Conservation (phyloP, 2,113 vertebrate genomes). For the Megatriorchis doriae region DNA sequence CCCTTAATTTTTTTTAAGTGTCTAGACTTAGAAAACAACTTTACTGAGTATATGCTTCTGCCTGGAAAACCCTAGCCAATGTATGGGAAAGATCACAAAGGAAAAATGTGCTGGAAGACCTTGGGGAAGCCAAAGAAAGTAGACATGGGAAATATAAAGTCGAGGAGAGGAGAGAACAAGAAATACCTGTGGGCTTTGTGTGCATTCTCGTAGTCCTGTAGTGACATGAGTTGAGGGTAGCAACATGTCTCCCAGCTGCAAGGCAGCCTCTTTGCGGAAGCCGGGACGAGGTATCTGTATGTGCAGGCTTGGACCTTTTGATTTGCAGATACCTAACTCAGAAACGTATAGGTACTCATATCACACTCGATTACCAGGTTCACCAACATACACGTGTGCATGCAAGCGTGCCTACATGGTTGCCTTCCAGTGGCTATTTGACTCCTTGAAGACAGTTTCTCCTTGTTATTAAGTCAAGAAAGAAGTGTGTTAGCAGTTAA, state of each 20-base stretch:
- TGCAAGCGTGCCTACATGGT: too few relatives aligned
- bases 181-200: neutral
- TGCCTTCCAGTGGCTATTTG: neutral
- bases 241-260: neutral
- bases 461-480: neutral
- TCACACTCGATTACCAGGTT: neutral
- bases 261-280: neutral
- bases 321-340: neutral
- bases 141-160: neutral
- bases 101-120: neutral
- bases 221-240: neutral
- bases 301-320: neutral
- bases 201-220: neutral
- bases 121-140: neutral
- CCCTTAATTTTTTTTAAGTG: neutral
- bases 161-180: neutral
- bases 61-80: neutral
- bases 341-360: rapidly evolving
- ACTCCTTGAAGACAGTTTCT: neutral
- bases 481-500: neutral
- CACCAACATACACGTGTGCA: rapidly evolving
- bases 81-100: neutral
- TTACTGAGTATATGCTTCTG: neutral
- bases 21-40: neutral
- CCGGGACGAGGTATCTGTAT: neutral